Evolutionary conservation across 2,113 vertebrate species (phyloP), one percentile per base, ranked within the genome.

Genomic region (Pseudolaguvia tuberculata): DNA sequence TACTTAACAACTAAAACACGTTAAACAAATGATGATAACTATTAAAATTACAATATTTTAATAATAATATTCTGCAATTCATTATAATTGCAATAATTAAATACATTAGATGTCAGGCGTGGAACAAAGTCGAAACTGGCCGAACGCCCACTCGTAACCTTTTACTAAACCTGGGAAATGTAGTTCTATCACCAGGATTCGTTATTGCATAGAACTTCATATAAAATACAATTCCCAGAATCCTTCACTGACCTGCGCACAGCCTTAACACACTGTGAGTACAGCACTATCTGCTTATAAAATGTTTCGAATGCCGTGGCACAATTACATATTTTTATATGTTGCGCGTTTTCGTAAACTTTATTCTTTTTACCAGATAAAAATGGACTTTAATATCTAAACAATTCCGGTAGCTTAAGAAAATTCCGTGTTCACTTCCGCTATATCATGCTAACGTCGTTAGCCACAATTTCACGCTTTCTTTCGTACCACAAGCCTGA

Each of bases 171-270:
- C 29, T 76, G 83, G 83, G 67, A 79, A 4, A 63, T 85, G 84
- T 83, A 84, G 82, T 85, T 75, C 29, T 2, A 0, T 25, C 9
- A 8, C 1, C 2, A 27, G 1, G 0, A 4, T 0, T 7, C 4
- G 1, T 0, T 1, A n/a, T 20, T 27, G 3, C 1, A 27, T 35
- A 18, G 2, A 0, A 8, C 7, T 23, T 2, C 0, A 2, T 3
- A 59, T 57, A 23, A 81, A 89, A 87, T 85, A 63, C 85, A 78
- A 8, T 69, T 78, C 83, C 88, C 88, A 83, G 1, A 68, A 73
- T 57, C 25, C 85, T 1, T 2, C 4, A 13, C n/a, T 48, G n/a
- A 4, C n/a, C 29, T 3, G 21, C 56, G n/a, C 67, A 0, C 73
- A 39, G n/a, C 69, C 1, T 12, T 65, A 78, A 39, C 53, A 69